Base-by-base conservation (phyloP, 2,113 vertebrate genomes). In the Scomber japonicus region DNA sequence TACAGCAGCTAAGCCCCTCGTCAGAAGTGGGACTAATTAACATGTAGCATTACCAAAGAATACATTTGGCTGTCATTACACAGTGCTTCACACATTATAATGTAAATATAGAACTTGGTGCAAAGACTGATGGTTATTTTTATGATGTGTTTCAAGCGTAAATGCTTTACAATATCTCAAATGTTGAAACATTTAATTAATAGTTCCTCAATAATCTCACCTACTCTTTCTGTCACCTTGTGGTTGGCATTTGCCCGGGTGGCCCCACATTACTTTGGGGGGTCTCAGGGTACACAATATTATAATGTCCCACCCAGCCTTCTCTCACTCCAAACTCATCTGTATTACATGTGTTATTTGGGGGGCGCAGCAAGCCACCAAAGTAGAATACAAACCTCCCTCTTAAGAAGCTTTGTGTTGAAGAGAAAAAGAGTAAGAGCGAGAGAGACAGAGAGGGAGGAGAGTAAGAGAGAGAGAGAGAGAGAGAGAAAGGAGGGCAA, bases 271-370 rank as follows among this genome's bases (percentile, higher is more conserved):
- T 77, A 30, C 82, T 72, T 82, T 74, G 80, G 63, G 88, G 87
- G 82, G 82, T 89, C 77, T 78, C 53, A 5, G 50, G 35, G 77
- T 76, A 61, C 54, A 82, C 35, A 51, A 67, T 60, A 71, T 81
- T 62, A 63, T 68, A 54, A 65, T 55, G 50, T 63, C 82, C 82
- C 83, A 82, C 83, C 88, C 83, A 59, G 62, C 51, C 40, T 71
- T 59, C 40, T 71, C 60, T 75, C 35, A 59, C 70, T 55, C 31
- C 62, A 60, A 65, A 57, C 69, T 90, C 92, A 92, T 93, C 87
- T 93, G 92, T 74, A 84, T 71, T 88, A 68, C 92, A 93, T 84
- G 82, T 91, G 91, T 83, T 91, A 61, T 82, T 89, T 86, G n/a
- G 24, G 56, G 85, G 85, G 71, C 63, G 60, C 54, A 62, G 49